A percentile compares a stretch with the other conserved stretches of the same genome.
These are phyloP conservation scores for Lutjanus argentimaculatus DNA, from an alignment of 2,797 vertebrate genomes.

Conservation along the genomic window DNA sequence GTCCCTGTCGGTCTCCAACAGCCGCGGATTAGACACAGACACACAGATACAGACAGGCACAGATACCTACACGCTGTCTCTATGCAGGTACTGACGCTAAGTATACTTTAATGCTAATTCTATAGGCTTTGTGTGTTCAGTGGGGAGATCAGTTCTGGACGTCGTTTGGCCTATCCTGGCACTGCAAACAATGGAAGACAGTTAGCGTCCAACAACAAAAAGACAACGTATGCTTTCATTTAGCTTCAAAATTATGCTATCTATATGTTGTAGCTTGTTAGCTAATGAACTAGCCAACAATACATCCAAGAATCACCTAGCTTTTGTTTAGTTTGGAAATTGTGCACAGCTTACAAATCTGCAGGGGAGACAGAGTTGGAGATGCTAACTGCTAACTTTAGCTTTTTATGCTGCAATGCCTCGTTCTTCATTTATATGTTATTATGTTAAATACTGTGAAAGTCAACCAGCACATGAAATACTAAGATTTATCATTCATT, in stretches of 20 bases:
- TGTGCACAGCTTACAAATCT: not conserved
- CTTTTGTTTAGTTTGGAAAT: not conserved
- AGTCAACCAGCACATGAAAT: no score
- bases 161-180: not conserved
- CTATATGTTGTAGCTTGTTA: not conserved
- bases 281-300: not conserved
- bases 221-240: not conserved
- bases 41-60: constrained; percentile 32
- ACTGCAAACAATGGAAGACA: not conserved
- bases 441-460: no score
- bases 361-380: no score
- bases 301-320: not conserved
- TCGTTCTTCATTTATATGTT: no score
- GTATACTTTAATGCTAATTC: not conserved
- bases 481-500: no score
- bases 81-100: not conserved
- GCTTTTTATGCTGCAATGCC: not conserved
- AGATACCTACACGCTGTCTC: constrained; percentile 14
- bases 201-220: not conserved
- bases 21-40: constrained; percentile 53
- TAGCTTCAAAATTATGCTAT: not conserved
- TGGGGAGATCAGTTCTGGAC: no score
- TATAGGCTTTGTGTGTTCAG: not conserved
- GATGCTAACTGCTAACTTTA: not conserved
- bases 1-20: constrained; percentile 52